Percentiles rank a stretch among this genome's conserved stretches.
Conservation (phyloP, 2,113 vertebrate species). For the Sula dactylatra region DNA sequence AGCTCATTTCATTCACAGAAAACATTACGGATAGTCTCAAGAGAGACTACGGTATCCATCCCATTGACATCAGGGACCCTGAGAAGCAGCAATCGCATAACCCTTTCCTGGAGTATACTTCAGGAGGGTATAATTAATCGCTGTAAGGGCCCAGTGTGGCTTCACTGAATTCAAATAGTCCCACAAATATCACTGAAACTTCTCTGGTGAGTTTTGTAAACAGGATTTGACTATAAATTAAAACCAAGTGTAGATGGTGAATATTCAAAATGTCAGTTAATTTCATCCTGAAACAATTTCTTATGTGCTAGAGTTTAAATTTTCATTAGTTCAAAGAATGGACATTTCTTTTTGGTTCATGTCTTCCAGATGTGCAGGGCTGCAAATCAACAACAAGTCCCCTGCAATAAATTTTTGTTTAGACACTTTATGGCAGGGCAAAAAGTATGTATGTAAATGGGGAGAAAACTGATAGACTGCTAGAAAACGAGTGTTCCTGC, state of each 20-base stretch:
- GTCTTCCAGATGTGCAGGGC: constrained; percentile 24
- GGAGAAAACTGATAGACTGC: neutral
- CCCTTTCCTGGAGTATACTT: neutral
- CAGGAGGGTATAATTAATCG: neutral
- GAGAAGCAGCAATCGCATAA: neutral
- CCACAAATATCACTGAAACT: neutral
- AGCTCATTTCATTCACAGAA: constrained; percentile 25
- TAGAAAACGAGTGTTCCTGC: neutral
- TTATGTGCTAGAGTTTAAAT: neutral
- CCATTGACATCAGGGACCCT: neutral
- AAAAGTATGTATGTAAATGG: neutral
- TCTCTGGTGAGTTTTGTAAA: neutral
- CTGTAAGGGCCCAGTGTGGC: neutral
- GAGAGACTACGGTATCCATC: neutral
- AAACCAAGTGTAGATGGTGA: neutral
- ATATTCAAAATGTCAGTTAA: neutral
- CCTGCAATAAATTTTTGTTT: neutral
- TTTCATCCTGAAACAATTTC: neutral
- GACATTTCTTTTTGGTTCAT: neutral
- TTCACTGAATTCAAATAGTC: neutral
- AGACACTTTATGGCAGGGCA: neutral
- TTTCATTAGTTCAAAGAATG: constrained; percentile 18
- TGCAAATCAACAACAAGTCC: constrained; percentile 7
- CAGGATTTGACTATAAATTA: neutral
- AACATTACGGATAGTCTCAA: neutral